Percentiles rank a stretch among this genome's conserved stretches.
These are phyloP conservation scores for Aix galericulata DNA, from an alignment of 2,113 vertebrate genomes.

Conservation along the genomic window DNA sequence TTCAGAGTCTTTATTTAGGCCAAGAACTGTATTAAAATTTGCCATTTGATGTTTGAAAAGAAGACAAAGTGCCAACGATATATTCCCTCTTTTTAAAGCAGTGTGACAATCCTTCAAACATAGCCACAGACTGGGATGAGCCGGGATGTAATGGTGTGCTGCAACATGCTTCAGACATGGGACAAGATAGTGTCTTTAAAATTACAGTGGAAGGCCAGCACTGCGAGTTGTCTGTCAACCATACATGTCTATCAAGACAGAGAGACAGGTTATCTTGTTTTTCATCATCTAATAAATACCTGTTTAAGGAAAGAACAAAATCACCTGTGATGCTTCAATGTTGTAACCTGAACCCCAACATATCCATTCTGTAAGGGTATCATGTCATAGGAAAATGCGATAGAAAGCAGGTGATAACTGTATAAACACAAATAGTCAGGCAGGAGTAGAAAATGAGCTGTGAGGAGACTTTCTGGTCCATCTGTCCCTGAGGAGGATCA, in stretches of 20 bases:
- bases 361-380: background rate
- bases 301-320: background rate
- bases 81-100: background rate
- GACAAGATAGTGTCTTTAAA: background rate
- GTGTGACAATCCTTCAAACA: background rate
- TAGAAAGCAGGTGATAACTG: background rate
- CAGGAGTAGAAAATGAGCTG: background rate
- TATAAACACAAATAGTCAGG: background rate
- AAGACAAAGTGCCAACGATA: background rate
- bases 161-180: background rate
- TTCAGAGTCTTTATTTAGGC: background rate
- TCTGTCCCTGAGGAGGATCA: background rate
- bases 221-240: background rate
- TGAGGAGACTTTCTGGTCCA: background rate
- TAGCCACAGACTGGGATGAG: too few relatives aligned
- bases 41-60: background rate
- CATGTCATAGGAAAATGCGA: background rate
- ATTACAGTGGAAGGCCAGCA: background rate
- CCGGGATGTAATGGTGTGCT: background rate
- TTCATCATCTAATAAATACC: background rate
- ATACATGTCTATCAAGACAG: too few relatives aligned
- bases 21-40: background rate
- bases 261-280: background rate
- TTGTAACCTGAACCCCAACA: background rate
- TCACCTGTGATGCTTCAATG: background rate